Conservation (phyloP, 2,888 invertebrate genomes). For the Ariolimax columbianus region DNA sequence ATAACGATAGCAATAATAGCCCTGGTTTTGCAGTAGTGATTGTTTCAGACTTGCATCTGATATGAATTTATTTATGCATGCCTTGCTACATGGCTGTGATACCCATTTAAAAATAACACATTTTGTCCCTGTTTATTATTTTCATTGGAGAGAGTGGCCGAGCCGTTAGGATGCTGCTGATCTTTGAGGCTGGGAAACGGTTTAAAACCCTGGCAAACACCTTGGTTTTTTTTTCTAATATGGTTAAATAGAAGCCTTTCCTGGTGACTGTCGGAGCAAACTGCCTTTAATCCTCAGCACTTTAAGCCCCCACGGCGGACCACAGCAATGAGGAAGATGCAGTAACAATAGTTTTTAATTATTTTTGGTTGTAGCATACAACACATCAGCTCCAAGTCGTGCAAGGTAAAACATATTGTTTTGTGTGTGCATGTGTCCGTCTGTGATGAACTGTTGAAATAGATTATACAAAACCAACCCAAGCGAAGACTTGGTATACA, state of each 20-base stretch:
- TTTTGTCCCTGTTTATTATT: background rate
- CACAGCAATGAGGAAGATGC: no score
- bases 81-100: background rate
- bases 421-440: background rate
- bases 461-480: background rate
- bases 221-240: no score
- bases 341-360: no score
- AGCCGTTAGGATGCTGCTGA: no score
- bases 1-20: no score
- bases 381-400: background rate
- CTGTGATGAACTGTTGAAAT: background rate
- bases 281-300: no score
- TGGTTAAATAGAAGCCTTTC: no score
- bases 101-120: background rate
- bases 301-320: no score
- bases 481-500: background rate
- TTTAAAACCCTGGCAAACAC: no score
- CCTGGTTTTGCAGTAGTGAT: background rate
- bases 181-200: no score
- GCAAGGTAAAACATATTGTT: background rate
- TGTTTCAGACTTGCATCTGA: background rate
- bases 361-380: background rate
- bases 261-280: no score
- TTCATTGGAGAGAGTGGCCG: no score
- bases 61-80: background rate